A percentile compares a stretch with the other conserved stretches of the same genome.
Evolutionary conservation across 2,113 vertebrate genomes (phyloP).

Genomic region (Furnarius figulus): DNA sequence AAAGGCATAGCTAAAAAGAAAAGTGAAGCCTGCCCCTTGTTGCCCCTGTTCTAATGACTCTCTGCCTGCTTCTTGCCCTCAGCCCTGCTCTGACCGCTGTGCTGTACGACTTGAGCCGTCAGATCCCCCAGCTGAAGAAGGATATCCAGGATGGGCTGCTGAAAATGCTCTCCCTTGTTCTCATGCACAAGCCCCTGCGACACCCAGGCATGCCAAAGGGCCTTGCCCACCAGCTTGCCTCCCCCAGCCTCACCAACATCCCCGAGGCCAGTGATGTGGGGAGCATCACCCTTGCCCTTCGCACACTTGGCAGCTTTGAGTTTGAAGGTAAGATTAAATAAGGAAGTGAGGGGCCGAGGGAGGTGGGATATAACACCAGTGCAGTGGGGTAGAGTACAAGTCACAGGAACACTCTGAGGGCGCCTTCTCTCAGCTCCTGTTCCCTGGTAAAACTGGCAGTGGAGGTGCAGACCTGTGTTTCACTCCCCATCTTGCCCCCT

Average conservation of each 20-base stretch:
- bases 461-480: background rate
- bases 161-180: slow-evolving; percentile 97
- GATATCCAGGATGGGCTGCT: slow-evolving; percentile 97
- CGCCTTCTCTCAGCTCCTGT: background rate
- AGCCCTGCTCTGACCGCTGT: slow-evolving; percentile 96
- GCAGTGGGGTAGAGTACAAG: background rate
- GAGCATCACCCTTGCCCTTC: slow-evolving; percentile 94
- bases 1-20: background rate
- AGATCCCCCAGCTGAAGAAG: slow-evolving; percentile 97
- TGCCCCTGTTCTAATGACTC: background rate
- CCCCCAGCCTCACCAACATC: slow-evolving; percentile 94
- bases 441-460: background rate
- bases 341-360: background rate
- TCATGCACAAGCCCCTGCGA: slow-evolving; percentile 97
- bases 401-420: background rate
- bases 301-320: slow-evolving; percentile 96
- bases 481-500: background rate
- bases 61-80: background rate
- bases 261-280: slow-evolving; percentile 95
- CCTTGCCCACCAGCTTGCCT: slow-evolving; percentile 92
- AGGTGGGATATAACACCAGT: fast-evolving
- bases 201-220: slow-evolving; percentile 98
- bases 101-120: slow-evolving; percentile 94
- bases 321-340: slow-evolving; percentile 86
- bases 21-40: background rate